Base-by-base conservation (phyloP, 2,888 invertebrate genomes). In the Caradrina clavipalpis region DNA sequence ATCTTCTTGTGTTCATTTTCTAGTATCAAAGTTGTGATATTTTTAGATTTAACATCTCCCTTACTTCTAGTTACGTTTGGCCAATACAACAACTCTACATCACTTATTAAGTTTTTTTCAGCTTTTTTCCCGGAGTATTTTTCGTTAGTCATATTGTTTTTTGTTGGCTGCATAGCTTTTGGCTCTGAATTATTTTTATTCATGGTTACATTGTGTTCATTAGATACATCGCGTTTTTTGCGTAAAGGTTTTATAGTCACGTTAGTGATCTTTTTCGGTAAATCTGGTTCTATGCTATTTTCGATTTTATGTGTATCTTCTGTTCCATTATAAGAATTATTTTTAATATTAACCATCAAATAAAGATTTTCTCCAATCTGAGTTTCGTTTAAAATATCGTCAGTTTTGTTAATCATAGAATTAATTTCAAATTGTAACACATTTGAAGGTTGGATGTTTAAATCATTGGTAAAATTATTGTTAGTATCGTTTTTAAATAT, bases 271-370 rank as follows among this genome's bases (percentile, higher is more conserved):
- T 67, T 77, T 74, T 80, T 90, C 22, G 81, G 81, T 47, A 86
- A 88, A 64, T 93, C 95, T 17, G 85, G 87, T 88, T 95, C 95
- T 62, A 94, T 92, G 69, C 93, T 94, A 70, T 94, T 95, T 79
- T 91, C 92, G 35, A 78, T 83, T 82, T 86, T 89, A 63, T 80
- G 81, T 17, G 53, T 64, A 39, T 86, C 88, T 70, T 87, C 88
- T 50, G 88, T 86, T 63, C 67, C 78, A 60, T 94, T 94, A 64
- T 86, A 89, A 49, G 86, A 87, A 68, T 85, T 88, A 72, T 90
- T 90, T 47, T 91, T 87, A 78, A 92, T 89, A 73, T 93, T 94
- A 35, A 91, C 86, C 69, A 86, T 87, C 66, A 91, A 72, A 73
- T 87, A 87, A 79, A 91, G 84, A 73, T 77, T 88, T 69, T 92